A percentile compares a stretch with the other conserved stretches of the same genome.
phyloP scores from a whole-genome alignment of 2,113 vertebrate genomes.

The Pelodiscus sinensis region DNA sequence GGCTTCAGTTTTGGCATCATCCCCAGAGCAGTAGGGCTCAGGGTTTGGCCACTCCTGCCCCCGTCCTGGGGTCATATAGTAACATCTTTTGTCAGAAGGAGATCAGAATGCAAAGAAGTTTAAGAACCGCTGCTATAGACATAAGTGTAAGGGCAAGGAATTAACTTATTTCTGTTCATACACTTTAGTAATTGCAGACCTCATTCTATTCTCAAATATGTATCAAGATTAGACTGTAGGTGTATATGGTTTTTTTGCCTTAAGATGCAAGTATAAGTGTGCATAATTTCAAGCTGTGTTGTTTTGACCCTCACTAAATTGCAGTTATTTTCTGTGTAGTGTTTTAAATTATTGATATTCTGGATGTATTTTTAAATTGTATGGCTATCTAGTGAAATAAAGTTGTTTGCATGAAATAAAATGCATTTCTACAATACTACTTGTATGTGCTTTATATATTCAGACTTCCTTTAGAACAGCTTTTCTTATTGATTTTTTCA shows the following conservation, averaged over 20 bases:
- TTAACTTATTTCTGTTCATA: slow-evolving; percentile 1
- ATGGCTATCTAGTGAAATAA: slow-evolving; percentile 65
- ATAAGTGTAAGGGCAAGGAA: slow-evolving; percentile 23
- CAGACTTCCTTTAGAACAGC: not conserved
- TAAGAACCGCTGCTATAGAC: not conserved
- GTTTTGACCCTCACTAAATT: slow-evolving; percentile 64
- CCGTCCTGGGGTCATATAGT: too few species aligned
- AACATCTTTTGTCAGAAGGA: too few species aligned
- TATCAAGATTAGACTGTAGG: slow-evolving; percentile 50
- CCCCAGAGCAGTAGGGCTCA: too few species aligned
- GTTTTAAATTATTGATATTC: slow-evolving; percentile 76
- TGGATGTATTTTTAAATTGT: slow-evolving; percentile 71
- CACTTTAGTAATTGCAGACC: slow-evolving; percentile 10
- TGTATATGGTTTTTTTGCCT: slow-evolving; percentile 71
- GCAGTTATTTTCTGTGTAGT: slow-evolving; percentile 62
- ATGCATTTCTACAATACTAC: slow-evolving; percentile 57
- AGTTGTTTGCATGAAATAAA: slow-evolving; percentile 79
- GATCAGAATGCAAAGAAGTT: too few species aligned
- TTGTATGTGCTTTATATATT: slow-evolving; percentile 35
- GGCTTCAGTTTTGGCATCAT: too few species aligned
- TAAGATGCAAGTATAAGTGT: slow-evolving; percentile 50
- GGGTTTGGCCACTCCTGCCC: too few species aligned
- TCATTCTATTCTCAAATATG: slow-evolving; percentile 42
- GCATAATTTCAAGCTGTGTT: slow-evolving; percentile 51
- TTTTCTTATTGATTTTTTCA: not conserved